These are phyloP conservation scores for Aplochiton taeniatus DNA, from an alignment of 2,797 vertebrate species.

Conservation along the genomic window DNA sequence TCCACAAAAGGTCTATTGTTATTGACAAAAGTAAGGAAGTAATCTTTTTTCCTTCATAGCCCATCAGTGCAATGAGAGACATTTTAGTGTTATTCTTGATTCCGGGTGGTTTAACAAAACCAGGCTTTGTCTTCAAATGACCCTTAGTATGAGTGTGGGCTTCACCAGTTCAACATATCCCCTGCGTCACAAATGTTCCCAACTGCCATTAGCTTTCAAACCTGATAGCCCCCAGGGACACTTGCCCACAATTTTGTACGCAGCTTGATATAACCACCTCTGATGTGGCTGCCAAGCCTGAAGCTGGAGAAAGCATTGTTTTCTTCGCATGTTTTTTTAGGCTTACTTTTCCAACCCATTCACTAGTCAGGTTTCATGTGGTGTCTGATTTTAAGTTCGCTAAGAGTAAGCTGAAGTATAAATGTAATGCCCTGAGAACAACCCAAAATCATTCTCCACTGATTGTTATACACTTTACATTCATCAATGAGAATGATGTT, in stretches of 20 bases:
- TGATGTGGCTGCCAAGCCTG: background rate
- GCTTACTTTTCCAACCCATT: too few species aligned
- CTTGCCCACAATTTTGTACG: conserved; percentile 4
- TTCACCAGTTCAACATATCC: background rate
- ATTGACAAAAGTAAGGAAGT: conserved; percentile 21
- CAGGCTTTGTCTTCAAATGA: background rate
- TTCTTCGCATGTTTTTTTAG: too few species aligned
- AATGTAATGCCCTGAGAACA: too few species aligned
- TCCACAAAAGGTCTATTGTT: conserved; percentile 22
- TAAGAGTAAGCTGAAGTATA: too few species aligned
- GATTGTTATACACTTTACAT: too few species aligned
- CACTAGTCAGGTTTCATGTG: too few species aligned
- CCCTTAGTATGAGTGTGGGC: background rate
- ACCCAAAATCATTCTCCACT: too few species aligned
- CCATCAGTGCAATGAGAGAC: conserved; percentile 5
- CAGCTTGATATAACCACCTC: background rate
- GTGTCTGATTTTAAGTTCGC: too few species aligned
- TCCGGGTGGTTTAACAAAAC: background rate
- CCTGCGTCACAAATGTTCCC: background rate
- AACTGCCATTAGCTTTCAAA: background rate
- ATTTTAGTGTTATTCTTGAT: conserved; percentile 15
- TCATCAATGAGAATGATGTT: too few species aligned
- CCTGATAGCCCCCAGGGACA: background rate
- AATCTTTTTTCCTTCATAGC: conserved; percentile 30
- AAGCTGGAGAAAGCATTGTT: background rate